Evolutionary conservation across 2,888 invertebrate genomes (phyloP).

Genomic region (Autographa gamma): DNA sequence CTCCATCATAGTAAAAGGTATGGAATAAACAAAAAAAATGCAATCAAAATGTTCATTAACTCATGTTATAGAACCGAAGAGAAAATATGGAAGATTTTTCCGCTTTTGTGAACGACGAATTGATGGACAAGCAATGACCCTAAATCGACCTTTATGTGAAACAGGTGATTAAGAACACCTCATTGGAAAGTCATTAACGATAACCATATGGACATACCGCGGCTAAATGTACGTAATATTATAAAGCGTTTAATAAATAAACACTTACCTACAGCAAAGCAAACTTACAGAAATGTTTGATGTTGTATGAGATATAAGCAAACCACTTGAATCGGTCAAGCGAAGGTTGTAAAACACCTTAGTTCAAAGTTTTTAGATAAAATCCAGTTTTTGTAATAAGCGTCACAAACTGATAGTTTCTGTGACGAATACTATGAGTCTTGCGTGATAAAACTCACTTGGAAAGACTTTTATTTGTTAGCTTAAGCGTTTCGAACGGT

Average conservation of each 20-base stretch:
- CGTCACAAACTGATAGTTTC: constrained; percentile 52
- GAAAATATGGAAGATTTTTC: constrained; percentile 5
- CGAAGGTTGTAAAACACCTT: not conserved
- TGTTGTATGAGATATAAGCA: not conserved
- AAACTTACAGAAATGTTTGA: constrained; percentile 10
- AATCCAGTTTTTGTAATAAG: constrained; percentile 61
- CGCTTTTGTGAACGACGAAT: constrained; percentile 48
- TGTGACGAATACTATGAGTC: constrained; percentile 62
- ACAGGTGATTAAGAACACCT: constrained; percentile 54
- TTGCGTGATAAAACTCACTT: constrained; percentile 37
- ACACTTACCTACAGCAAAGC: constrained; percentile 7
- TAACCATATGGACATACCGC: constrained; percentile 36
- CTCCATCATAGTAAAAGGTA: not conserved
- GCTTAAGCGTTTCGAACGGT: constrained; percentile 14
- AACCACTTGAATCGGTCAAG: not conserved
- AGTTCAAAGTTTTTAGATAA: not conserved
- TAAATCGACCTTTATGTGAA: constrained; percentile 58
- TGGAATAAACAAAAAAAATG: not conserved
- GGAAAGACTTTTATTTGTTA: constrained; percentile 35
- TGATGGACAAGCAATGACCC: constrained; percentile 70
- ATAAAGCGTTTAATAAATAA: constrained; percentile 13
- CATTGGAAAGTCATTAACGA: constrained; percentile 70
- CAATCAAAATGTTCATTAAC: not conserved
- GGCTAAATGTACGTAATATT: constrained; percentile 9
- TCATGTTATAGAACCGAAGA: not conserved